Evolutionary conservation across 2,888 invertebrate genomes (phyloP), one percentile per base, ranked within the genome.

Genomic region (Troides helena): DNA sequence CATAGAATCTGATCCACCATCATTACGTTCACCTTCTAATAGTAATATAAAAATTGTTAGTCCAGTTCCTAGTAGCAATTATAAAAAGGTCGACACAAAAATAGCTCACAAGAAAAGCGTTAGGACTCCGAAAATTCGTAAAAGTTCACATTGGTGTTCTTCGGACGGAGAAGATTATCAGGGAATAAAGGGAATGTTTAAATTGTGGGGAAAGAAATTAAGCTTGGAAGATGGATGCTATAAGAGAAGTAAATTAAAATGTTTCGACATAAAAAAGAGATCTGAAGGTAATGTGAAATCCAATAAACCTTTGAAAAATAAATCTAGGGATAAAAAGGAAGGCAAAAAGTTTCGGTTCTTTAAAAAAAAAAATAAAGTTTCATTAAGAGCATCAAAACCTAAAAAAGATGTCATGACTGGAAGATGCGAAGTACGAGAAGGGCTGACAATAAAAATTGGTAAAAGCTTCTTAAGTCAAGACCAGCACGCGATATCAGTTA

Each of bases 201-300:
- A 87, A 71, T 72, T 88, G 56, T 89, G 89, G 89, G 85, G 87
- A 0, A 87, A 86, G 68, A 89, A 86, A 74, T 86, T 88, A 43
- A 82, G 89, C 73, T 79, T 87, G 8, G 87, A 88, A 57, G 85
- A 86, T n/a, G 80, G 81, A 12, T 67, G 63, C 18, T 70, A 17
- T 65, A 75, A 77, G 23, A 75, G 74, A 57, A 63, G 74, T 0
- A 77, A 77, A 65, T 76, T 77, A 1, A 74, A 74, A 62, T 72
- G 75, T 57, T 74, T 78, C 36, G 76, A 76, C 21, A 69, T 74
- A 21, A 65, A 70, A 72, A 60, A 78, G 74, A 64, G 71, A 61
- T 62, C 63, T 65, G 30, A 75, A 76, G 71, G 65, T 30, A 71
- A 66, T 58, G 65, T 75, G 70, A 73, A 74, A 73, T 64, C 67